A percentile compares a stretch with the other conserved stretches of the same genome.
These are phyloP conservation scores for Prinia subflava DNA, from an alignment of 2,113 vertebrate genomes.

Conservation along the genomic window DNA sequence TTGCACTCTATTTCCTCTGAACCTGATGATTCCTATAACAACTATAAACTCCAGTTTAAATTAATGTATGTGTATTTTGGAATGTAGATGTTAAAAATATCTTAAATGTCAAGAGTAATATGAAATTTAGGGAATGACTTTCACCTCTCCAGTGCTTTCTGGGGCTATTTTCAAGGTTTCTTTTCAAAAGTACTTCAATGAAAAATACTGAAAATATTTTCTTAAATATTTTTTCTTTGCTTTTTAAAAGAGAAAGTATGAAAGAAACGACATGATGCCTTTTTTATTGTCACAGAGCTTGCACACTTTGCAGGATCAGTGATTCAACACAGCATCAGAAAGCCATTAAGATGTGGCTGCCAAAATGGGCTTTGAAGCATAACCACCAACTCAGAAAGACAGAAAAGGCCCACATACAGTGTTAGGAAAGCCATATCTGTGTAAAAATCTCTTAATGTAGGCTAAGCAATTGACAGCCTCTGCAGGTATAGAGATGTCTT, in stretches of 20 bases:
- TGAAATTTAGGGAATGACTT: neutral
- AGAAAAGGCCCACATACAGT: neutral
- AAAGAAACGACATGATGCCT: slow-evolving; percentile 6
- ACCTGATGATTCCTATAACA: neutral
- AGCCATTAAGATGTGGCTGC: slow-evolving; percentile 3
- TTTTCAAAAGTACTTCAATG: neutral
- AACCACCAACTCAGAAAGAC: neutral
- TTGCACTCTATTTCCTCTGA: neutral
- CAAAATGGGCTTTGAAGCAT: slow-evolving; percentile 36
- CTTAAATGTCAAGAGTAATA: neutral
- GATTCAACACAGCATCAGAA: slow-evolving; percentile 24
- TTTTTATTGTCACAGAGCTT: slow-evolving; percentile 23
- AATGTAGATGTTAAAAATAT: neutral
- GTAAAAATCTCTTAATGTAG: slow-evolving; percentile 9
- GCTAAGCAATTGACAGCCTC: neutral
- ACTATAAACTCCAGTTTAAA: neutral
- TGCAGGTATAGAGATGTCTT: neutral
- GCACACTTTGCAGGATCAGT: slow-evolving; percentile 44
- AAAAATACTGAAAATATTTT: slow-evolving; percentile 33
- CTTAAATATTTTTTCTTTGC: neutral
- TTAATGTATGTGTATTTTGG: neutral
- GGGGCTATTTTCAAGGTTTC: neutral
- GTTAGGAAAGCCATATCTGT: neutral
- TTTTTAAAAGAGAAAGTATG: slow-evolving; percentile 16
- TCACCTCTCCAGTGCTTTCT: neutral